phyloP scores from a whole-genome alignment of 2,888 invertebrate genomes.

The Tetrapedia diversipes region DNA sequence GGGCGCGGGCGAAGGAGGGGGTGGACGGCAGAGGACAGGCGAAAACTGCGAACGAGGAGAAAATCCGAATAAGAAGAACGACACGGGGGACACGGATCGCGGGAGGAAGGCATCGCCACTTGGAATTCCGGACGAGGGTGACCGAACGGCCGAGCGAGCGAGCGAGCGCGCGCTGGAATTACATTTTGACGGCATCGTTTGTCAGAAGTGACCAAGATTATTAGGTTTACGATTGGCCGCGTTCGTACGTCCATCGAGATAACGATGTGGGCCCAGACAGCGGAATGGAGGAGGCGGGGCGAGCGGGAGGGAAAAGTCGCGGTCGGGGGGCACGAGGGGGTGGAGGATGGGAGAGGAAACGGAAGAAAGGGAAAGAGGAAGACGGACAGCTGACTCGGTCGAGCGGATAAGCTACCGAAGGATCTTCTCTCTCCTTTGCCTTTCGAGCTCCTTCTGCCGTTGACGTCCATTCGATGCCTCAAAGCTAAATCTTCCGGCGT shows the following conservation, averaged over 20 bases:
- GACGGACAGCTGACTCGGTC: conserved; percentile 66
- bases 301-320: conserved; percentile 27
- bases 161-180: conserved; percentile 71
- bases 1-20: conserved; percentile 5
- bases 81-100: conserved; percentile 31
- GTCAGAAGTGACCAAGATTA: conserved; percentile 80
- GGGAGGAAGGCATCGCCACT: conserved; percentile 63
- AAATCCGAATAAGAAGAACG: conserved; percentile 64
- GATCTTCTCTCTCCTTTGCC: conserved; percentile 69
- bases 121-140: conserved; percentile 72
- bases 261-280: conserved; percentile 56
- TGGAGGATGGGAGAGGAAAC: conserved; percentile 14
- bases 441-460: conserved; percentile 58
- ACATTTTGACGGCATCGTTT: conserved; percentile 82
- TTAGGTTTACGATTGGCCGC: conserved; percentile 80
- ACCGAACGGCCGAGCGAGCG: conserved; percentile 55
- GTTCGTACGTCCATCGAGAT: conserved; percentile 73
- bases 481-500: conserved; percentile 59
- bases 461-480: conserved; percentile 67
- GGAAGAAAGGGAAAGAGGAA: conserved; percentile 32
- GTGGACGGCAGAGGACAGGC: conserved; percentile 25
- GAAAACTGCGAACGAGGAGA: conserved; percentile 68
- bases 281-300: conserved; percentile 25
- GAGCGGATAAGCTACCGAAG: conserved; percentile 74
- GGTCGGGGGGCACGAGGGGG: too few species aligned